Conservation (phyloP, 2,797 vertebrate species). For the Galago senegalensis region DNA sequence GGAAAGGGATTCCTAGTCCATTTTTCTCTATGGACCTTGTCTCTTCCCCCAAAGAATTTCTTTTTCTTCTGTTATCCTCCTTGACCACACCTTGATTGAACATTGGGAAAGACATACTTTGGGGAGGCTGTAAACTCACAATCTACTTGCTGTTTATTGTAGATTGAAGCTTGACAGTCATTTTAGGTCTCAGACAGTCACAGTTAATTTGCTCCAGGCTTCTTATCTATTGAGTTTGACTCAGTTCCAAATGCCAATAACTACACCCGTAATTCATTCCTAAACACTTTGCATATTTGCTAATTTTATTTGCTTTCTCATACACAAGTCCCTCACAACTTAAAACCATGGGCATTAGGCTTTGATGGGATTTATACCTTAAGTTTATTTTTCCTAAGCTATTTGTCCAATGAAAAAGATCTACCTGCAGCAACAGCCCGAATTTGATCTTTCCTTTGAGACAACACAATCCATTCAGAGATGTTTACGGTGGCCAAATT, state of each 20-base stretch:
- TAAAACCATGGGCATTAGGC: not conserved
- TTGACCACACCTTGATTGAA: conserved; percentile 23
- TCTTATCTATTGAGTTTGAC: not conserved
- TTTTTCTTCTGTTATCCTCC: not conserved
- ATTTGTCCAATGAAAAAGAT: not conserved
- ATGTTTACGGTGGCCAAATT: not conserved
- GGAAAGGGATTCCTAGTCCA: not conserved
- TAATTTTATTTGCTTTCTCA: conserved; percentile 25
- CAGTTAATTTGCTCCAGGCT: not conserved
- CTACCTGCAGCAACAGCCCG: not conserved
- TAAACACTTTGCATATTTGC: not conserved
- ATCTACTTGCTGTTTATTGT: not conserved
- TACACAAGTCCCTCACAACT: not conserved
- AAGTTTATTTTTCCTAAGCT: conserved; percentile 25
- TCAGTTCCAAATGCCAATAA: conserved; percentile 23
- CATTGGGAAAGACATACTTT: not conserved
- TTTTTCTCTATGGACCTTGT: not conserved
- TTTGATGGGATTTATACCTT: not conserved
- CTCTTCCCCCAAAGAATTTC: not conserved
- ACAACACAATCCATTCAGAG: not conserved
- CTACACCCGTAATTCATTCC: not conserved
- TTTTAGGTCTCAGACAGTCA: not conserved
- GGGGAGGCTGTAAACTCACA: not conserved
- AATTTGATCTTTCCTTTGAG: conserved; percentile 47
- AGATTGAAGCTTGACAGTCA: conserved; percentile 22